phyloP scores from a whole-genome alignment of 2,113 vertebrate species.

The Collichthys lucidus region DNA sequence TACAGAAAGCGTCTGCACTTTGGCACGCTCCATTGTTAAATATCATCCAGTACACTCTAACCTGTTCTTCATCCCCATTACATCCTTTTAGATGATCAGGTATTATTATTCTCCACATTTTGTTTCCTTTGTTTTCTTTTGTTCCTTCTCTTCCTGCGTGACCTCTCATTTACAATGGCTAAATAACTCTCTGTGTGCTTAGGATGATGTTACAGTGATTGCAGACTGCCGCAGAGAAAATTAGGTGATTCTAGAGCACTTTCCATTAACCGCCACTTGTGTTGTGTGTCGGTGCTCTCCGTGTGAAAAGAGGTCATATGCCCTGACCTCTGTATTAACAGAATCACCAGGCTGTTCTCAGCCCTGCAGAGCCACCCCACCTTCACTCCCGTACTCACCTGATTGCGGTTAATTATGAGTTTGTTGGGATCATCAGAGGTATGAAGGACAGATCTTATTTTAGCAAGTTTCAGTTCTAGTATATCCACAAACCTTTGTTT shows the following conservation, averaged over 20 bases:
- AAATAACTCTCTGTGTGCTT: slow-evolving; percentile 1
- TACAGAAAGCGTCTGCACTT: not conserved
- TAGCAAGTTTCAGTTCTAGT: not conserved
- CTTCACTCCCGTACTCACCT: slow-evolving; percentile 1
- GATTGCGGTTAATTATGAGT: slow-evolving; percentile 53
- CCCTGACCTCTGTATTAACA: slow-evolving; percentile 39
- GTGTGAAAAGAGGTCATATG: slow-evolving; percentile 6
- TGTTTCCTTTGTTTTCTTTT: not conserved
- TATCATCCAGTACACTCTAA: no score
- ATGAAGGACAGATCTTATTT: not conserved
- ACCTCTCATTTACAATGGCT: not conserved
- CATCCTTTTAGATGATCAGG: not conserved
- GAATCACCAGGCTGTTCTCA: slow-evolving; percentile 36
- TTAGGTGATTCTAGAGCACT: not conserved
- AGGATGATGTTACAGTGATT: slow-evolving; percentile 24
- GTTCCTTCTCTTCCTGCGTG: not conserved
- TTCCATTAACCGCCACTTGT: slow-evolving; percentile 44
- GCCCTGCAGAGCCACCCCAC: not conserved
- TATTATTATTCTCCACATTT: not conserved
- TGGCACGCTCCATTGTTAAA: not conserved
- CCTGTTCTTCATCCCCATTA: not conserved
- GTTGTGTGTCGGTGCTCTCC: not conserved
- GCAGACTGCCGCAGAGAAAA: slow-evolving; percentile 7
- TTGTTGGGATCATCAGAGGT: slow-evolving; percentile 26
- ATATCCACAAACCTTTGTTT: not conserved